Conservation (phyloP, 2,113 vertebrate genomes). For the Egretta garzetta region DNA sequence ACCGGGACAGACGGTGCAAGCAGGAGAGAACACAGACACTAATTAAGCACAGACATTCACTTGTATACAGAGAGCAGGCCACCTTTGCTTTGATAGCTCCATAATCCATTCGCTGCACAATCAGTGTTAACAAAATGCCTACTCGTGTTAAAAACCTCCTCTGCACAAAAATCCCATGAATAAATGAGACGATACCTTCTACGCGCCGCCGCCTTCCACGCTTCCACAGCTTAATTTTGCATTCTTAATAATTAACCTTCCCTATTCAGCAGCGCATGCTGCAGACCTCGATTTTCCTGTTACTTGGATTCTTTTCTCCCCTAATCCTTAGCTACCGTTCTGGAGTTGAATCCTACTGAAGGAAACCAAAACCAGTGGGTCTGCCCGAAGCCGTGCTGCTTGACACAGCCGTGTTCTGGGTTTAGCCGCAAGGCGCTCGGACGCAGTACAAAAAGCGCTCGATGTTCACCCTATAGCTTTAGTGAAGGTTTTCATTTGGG, state of each 20-base stretch:
- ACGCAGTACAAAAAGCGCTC: not conserved
- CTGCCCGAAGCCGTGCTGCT: not conserved
- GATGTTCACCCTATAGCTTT: not conserved
- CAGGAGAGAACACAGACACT: not conserved
- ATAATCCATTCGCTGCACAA: not conserved
- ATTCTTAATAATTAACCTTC: not conserved
- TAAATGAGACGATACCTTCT: not conserved
- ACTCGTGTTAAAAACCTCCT: not conserved
- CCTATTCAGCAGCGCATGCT: not conserved
- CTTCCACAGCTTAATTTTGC: not conserved
- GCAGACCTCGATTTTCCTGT: not conserved
- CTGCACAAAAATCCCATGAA: not conserved
- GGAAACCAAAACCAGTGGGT: not conserved
- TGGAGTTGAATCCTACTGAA: not conserved
- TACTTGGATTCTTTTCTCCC: not conserved
- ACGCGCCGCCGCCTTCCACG: not conserved
- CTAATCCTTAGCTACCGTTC: not conserved
- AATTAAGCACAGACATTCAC: not conserved
- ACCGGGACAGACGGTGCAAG: not conserved
- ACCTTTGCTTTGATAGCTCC: not conserved
- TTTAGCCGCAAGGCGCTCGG: not conserved
- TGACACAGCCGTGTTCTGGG: not conserved
- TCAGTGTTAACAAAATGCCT: not conserved
- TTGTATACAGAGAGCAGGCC: not conserved
- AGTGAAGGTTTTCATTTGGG: not conserved